Evolutionary conservation across 2,113 vertebrate genomes (phyloP), one percentile per base, ranked within the genome.

Genomic region (Percopsis transmontana): DNA sequence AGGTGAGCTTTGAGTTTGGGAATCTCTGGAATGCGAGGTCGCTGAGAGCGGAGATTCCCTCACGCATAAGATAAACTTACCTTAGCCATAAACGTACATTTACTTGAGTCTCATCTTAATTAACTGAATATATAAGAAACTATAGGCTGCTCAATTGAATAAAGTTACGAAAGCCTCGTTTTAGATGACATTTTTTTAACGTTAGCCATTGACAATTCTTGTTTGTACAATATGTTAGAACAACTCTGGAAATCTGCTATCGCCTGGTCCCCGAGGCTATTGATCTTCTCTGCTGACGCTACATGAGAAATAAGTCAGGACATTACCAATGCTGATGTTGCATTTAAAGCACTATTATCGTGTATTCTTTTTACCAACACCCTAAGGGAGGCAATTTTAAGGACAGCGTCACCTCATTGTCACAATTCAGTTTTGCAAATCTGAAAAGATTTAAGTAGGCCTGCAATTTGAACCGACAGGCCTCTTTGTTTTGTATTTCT

Each of bases 1-100:
- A 96, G 95, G 94, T 95, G 94, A 92, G 87, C 47, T 85, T 53
- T 21, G 62, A 77, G 85, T 89, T 81, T 78, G 88, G 91, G 93
- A 93, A 94, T 95, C 87, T 77, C 23, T 79, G 89, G 94, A 94
- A 95, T 94, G 92, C 86, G 81, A 80, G 86, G 84, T 87, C 79
- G 81, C 69, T 51, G 42, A 72, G 89, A 79, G 67, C 62, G 84
- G 65, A 82, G 76, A 60, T 12, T 14, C 42, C 12, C 12, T 9
- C 3, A 21, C 19, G 20, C 21, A 64, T 44, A 59, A 72, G 67
- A 84, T 67, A 68, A 76, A 57, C 67, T 71, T 63, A 81, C 76
- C 75, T 56, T 54, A 24, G 15, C 2, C 11, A 12, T 45, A 45
- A 45, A 16, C 10, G 42, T 45, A 45, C 42, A 12, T 45, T 45